phyloP scores from a whole-genome alignment of 64 coral and sea anemone species.

The Astreopora myriophthalma region DNA sequence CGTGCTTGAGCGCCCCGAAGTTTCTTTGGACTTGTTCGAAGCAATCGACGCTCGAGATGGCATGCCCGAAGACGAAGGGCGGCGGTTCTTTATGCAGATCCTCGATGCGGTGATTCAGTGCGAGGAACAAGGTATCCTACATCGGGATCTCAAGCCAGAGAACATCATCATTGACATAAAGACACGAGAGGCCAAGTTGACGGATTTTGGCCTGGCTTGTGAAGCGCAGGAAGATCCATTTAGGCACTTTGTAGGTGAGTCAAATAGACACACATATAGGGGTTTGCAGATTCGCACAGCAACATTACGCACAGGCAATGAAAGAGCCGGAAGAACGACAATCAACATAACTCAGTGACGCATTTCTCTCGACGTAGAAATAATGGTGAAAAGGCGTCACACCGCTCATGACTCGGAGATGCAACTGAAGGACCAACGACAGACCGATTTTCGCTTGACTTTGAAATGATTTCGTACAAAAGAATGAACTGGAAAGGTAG shows the following conservation, averaged over 20 bases:
- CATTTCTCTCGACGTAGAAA: too few species aligned
- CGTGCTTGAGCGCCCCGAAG: slow-evolving; percentile 62
- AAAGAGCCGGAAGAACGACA: too few species aligned
- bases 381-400: too few species aligned
- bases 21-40: slow-evolving; percentile 49
- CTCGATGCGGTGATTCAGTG: slow-evolving; percentile 31
- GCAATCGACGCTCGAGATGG: slow-evolving; percentile 24
- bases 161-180: slow-evolving; percentile 59
- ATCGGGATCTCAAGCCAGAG: slow-evolving; percentile 61
- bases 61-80: slow-evolving; percentile 37
- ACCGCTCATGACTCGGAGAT: too few species aligned
- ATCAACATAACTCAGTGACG: too few species aligned
- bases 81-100: slow-evolving; percentile 26
- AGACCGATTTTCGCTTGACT: too few species aligned
- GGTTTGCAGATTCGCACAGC: neutral
- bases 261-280: neutral
- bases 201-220: slow-evolving; percentile 54
- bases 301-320: too few species aligned
- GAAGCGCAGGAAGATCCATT: slow-evolving; percentile 7
- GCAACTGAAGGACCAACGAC: too few species aligned
- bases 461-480: too few species aligned
- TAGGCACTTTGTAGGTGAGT: slow-evolving; percentile 41
- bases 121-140: slow-evolving; percentile 46
- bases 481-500: too few species aligned
- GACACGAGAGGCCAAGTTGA: slow-evolving; percentile 38